phyloP scores from a whole-genome alignment of 2,797 vertebrate species.

The Psittacula derbiana region DNA sequence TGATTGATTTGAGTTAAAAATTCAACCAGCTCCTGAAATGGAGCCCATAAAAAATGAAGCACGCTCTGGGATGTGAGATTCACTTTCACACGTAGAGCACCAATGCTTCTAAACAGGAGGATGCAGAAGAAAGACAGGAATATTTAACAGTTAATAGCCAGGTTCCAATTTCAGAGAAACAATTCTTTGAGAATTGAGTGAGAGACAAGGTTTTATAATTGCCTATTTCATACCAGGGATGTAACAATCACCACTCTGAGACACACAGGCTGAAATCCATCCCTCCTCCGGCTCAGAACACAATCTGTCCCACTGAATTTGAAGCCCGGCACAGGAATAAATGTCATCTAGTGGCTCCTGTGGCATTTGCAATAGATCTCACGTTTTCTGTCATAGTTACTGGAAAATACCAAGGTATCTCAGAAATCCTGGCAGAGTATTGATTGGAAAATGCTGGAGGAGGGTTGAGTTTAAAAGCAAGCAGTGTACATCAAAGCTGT shows the following conservation, averaged over 20 bases:
- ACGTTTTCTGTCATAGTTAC: background rate
- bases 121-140: background rate
- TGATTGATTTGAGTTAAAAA: conserved; percentile 63
- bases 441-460: background rate
- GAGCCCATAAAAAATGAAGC: background rate
- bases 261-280: background rate
- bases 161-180: background rate
- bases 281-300: background rate
- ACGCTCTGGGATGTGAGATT: background rate
- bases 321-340: background rate
- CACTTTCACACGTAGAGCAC: background rate
- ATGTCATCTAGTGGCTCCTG: background rate
- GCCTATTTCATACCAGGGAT: background rate
- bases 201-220: background rate
- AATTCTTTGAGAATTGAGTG: background rate
- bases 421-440: background rate
- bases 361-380: background rate
- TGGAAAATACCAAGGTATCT: background rate
- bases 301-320: background rate
- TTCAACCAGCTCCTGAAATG: conserved; percentile 30
- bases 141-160: background rate
- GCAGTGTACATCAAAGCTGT: background rate
- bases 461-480: background rate
- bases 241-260: background rate
- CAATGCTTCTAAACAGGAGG: background rate